phyloP scores from a whole-genome alignment of 2,113 vertebrate species.

The Syngnathus typhle region DNA sequence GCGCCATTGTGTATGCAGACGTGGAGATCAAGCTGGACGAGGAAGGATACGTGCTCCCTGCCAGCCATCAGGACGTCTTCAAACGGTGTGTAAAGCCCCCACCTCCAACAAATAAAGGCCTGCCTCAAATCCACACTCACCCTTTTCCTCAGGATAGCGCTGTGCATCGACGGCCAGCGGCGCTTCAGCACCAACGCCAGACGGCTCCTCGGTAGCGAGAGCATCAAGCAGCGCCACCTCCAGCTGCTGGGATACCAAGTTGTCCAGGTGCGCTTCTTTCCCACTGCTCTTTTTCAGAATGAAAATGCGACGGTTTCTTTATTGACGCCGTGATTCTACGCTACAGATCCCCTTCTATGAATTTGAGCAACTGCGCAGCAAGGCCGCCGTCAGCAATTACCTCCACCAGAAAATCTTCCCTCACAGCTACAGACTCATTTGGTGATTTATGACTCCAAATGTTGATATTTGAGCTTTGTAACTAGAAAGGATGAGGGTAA shows the following conservation, averaged over 20 bases:
- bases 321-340: neutral
- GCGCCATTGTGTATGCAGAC: conserved; percentile 61
- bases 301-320: neutral
- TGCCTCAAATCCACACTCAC: neutral
- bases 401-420: conserved; percentile 86
- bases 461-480: neutral
- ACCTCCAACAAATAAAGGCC: neutral
- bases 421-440: conserved; percentile 62
- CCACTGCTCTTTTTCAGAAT: neutral
- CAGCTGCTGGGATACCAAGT: conserved; percentile 84
- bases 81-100: conserved; percentile 68
- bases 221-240: conserved; percentile 85
- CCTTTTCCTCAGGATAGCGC: conserved; percentile 69
- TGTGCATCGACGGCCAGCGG: conserved; percentile 83
- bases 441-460: conserved; percentile 52
- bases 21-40: conserved; percentile 89
- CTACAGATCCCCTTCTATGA: conserved; percentile 85
- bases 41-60: conserved; percentile 81
- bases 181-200: conserved; percentile 76
- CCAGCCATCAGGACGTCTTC: conserved; percentile 69
- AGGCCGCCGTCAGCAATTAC: conserved; percentile 72
- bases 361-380: conserved; percentile 65
- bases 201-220: conserved; percentile 81
- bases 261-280: conserved; percentile 74
- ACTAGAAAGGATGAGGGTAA: neutral